Evolutionary conservation across 2,797 vertebrate species (phyloP).

Genomic region (Neoniphon sammara): DNA sequence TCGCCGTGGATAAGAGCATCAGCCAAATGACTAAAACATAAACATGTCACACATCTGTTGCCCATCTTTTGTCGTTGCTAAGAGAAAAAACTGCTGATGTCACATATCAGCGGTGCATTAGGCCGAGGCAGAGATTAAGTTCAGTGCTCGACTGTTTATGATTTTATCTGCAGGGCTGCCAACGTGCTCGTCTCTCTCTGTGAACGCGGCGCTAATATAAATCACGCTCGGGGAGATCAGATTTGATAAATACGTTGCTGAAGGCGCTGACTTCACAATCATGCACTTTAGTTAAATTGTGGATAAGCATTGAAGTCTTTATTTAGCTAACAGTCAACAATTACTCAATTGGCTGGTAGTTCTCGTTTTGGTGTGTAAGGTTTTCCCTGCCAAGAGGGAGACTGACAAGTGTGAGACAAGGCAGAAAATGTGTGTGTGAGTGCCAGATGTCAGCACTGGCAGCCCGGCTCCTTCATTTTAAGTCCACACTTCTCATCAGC

Average conservation of each 20-base stretch:
- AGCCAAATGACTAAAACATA: background rate
- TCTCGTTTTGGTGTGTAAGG: conserved; percentile 17
- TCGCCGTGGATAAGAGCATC: background rate
- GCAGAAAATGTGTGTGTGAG: background rate
- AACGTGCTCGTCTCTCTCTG: conserved; percentile 40
- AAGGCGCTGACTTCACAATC: conserved; percentile 46
- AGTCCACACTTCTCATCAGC: background rate
- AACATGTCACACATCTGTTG: conserved; percentile 26
- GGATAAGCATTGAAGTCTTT: conserved; percentile 54
- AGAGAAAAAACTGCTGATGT: conserved; percentile 15
- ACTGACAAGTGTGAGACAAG: background rate
- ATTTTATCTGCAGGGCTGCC: conserved; percentile 55
- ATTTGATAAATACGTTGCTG: conserved; percentile 55
- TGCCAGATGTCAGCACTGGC: conserved; percentile 18
- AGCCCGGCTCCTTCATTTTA: conserved; percentile 24
- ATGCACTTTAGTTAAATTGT: conserved; percentile 41
- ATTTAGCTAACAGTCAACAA: conserved; percentile 40
- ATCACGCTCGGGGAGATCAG: conserved; percentile 47
- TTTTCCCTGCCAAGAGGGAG: background rate
- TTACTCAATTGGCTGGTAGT: conserved; percentile 22
- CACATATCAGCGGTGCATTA: conserved; percentile 31
- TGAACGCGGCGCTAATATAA: conserved; percentile 11
- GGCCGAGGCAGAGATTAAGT: conserved; percentile 46
- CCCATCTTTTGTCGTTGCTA: conserved; percentile 23
- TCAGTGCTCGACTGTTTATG: conserved; percentile 28